These are phyloP conservation scores for Timema cristinae DNA, from an alignment of 2,888 invertebrate species.

Conservation along the genomic window DNA sequence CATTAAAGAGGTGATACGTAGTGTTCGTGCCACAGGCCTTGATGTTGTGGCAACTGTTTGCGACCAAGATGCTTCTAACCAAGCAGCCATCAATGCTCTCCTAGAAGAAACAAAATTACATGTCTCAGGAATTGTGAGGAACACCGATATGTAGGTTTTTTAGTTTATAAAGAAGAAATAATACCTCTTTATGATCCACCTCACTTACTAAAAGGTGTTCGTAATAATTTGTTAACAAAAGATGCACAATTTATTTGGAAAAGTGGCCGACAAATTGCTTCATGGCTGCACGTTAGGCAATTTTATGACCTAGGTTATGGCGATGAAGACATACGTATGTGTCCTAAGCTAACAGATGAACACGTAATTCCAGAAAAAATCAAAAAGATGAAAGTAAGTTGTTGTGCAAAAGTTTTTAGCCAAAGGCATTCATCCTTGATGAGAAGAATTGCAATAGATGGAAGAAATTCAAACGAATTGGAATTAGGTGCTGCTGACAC, in stretches of 20 bases:
- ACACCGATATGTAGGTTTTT: slow-evolving; percentile 14
- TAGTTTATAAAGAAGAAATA: slow-evolving; percentile 19
- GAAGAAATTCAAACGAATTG: no score
- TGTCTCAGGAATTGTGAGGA: slow-evolving; percentile 4
- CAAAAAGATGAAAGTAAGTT: slow-evolving; percentile 7
- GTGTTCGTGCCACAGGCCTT: slow-evolving; percentile 21
- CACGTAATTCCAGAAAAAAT: slow-evolving; percentile 17
- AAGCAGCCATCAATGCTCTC: slow-evolving; percentile 14
- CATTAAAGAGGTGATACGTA: slow-evolving; percentile 21
- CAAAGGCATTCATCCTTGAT: slow-evolving; percentile 10
- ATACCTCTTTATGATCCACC: slow-evolving; percentile 25
- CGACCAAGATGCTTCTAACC: slow-evolving; percentile 24
- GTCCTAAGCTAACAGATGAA: slow-evolving; percentile 14
- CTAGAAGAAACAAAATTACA: not conserved
- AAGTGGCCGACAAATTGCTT: slow-evolving; percentile 10
- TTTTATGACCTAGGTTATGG: slow-evolving; percentile 14
- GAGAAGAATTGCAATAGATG: not conserved
- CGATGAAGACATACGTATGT: slow-evolving; percentile 13
- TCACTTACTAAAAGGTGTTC: slow-evolving; percentile 21
- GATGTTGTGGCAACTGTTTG: slow-evolving; percentile 23
- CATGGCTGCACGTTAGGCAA: slow-evolving; percentile 19
- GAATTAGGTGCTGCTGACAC: not conserved
- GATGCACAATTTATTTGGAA: not conserved
- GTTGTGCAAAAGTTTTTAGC: slow-evolving; percentile 15
- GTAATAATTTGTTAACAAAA: slow-evolving; percentile 21